Evolutionary conservation across 2,113 vertebrate species (phyloP), one percentile per base, ranked within the genome.

Genomic region (Oriolus oriolus): DNA sequence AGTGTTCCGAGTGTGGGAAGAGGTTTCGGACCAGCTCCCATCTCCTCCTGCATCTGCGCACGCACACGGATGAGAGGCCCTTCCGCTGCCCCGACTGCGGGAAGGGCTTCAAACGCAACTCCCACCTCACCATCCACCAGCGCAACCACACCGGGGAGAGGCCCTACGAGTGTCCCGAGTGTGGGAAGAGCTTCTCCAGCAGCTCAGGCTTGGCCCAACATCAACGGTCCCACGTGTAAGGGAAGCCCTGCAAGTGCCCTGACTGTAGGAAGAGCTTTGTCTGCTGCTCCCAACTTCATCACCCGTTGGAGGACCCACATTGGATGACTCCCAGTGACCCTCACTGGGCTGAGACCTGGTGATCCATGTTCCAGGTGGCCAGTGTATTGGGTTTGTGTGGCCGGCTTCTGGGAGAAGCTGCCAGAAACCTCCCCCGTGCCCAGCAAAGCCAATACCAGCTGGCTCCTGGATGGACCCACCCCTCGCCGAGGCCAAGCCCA

Each of bases 81-180:
- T 78, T 64, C 59, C 37, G 37, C 47, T 78, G 75, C 37, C 23
- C 37, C 1, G 9, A 53, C 37, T 79, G 76, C 0, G 1, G 76
- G 39, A 79, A 79, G 39, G 60, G 76, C 24, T 79, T 79, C 60
- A 79, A 12, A 9, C 60, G 39, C 9, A 79, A 35, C 31, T 35
- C 60, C 39, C 50, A 41, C 19, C 60, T 64, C 5, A 13, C 33
- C 19, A 17, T 3, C 15, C 60, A 64, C 16, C 9, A 0, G 37
- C 19, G 4, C 6, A 11, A 28, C 49, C 49, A 53, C 61, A 44
- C 33, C 1, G 1, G 49, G 33, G 26, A 56, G 41, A 56, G 19
- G 44, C 53, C 23, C 28, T 49, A n/a, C 0, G 0, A 61, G 27
- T 71, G 56, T 37, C 10, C 26, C 0, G 11, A 71, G 31, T 26